Conservation (phyloP, 2,888 invertebrate genomes). For the Ferrisia virgata region DNA sequence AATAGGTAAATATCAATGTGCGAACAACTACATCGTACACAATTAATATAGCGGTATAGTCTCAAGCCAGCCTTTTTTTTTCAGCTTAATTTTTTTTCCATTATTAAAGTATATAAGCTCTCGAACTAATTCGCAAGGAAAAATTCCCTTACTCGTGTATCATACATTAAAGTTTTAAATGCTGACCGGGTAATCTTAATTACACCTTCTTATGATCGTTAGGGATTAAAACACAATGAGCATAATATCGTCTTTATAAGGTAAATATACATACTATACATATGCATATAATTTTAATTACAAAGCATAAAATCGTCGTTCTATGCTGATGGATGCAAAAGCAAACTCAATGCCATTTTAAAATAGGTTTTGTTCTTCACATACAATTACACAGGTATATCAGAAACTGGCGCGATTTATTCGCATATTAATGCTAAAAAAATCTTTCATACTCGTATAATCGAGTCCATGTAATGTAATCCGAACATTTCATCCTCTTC, state of each 20-base stretch:
- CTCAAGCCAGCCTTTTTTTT: too few relatives aligned
- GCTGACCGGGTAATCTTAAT: not conserved
- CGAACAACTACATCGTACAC: not conserved
- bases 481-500: too few relatives aligned
- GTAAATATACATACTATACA: too few relatives aligned
- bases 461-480: too few relatives aligned
- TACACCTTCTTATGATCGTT: not conserved
- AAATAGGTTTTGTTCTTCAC: not conserved
- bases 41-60: slow-evolving; percentile 31
- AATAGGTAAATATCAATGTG: slow-evolving; percentile 29
- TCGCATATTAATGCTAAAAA: too few relatives aligned
- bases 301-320: not conserved
- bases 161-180: not conserved
- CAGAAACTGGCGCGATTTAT: too few relatives aligned
- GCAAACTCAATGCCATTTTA: not conserved
- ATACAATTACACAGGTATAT: too few relatives aligned
- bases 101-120: not conserved
- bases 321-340: not conserved
- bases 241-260: not conserved
- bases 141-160: not conserved
- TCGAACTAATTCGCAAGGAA: not conserved
- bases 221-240: not conserved
- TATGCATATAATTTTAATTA: too few relatives aligned
- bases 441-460: too few relatives aligned
- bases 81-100: not conserved